A percentile compares a stretch with the other conserved stretches of the same genome.
Conservation (phyloP, 2,888 invertebrate genomes). For the Amiota communis region DNA sequence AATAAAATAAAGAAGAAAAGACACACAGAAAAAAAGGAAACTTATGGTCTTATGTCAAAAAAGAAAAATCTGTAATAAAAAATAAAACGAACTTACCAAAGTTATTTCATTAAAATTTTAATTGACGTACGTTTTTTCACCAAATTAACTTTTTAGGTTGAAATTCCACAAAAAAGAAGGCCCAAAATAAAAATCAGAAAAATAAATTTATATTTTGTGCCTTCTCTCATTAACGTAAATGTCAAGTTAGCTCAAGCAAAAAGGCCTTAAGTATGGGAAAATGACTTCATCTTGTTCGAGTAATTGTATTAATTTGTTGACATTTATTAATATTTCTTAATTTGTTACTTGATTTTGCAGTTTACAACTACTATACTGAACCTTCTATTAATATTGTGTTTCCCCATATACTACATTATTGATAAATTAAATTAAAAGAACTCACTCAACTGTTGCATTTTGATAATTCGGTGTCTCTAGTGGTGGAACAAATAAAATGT, state of each 20-base stretch:
- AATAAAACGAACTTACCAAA: slow-evolving; percentile 23
- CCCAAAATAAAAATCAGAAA: too few relatives aligned
- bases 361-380: too few relatives aligned
- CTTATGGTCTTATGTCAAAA: slow-evolving; percentile 32
- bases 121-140: slow-evolving; percentile 49
- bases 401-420: too few relatives aligned
- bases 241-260: too few relatives aligned
- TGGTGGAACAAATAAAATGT: too few relatives aligned
- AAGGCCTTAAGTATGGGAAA: too few relatives aligned
- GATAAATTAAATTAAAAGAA: background rate
- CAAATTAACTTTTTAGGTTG: slow-evolving; percentile 34
- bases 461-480: too few relatives aligned
- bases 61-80: background rate
- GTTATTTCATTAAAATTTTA: slow-evolving; percentile 55
- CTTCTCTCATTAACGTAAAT: too few relatives aligned
- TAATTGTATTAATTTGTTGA: background rate
- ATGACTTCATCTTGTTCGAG: background rate
- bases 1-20: background rate
- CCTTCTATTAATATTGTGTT: too few relatives aligned
- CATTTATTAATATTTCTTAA: slow-evolving; percentile 32
- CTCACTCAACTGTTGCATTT: slow-evolving; percentile 16
- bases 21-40: slow-evolving; percentile 2
- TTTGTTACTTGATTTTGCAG: slow-evolving; percentile 7
- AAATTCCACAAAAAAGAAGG: too few relatives aligned
- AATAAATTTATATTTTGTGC: too few relatives aligned